These are phyloP conservation scores for Laothoe populi DNA, from an alignment of 2,888 invertebrate genomes.

Conservation along the genomic window DNA sequence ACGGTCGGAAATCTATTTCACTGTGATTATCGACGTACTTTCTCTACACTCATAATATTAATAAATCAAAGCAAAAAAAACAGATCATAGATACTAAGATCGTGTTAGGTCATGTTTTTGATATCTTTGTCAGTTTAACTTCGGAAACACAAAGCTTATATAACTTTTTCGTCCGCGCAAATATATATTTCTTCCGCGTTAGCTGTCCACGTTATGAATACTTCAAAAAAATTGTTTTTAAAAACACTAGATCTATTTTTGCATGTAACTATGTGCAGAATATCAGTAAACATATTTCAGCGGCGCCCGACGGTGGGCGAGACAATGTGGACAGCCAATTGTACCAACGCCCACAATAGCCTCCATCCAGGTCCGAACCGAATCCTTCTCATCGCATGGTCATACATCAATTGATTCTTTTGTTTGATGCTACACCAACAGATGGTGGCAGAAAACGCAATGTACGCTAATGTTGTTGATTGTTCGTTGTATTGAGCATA, in stretches of 20 bases:
- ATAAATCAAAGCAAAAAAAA: too few relatives aligned
- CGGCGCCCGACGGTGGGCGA: slow-evolving; percentile 52
- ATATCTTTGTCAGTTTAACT: too few relatives aligned
- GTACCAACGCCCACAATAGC: slow-evolving; percentile 51
- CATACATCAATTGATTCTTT: slow-evolving; percentile 38
- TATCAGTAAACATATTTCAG: slow-evolving; percentile 46
- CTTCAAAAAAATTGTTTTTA: slow-evolving; percentile 5
- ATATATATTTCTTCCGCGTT: too few relatives aligned
- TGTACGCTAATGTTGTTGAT: slow-evolving; percentile 10
- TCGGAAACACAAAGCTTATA: too few relatives aligned
- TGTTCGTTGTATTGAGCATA: neutral
- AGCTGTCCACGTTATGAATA: neutral
- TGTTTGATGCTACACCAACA: neutral
- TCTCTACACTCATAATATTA: too few relatives aligned
- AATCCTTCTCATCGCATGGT: slow-evolving; percentile 31
- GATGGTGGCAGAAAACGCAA: neutral
- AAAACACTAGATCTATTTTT: slow-evolving; percentile 1
- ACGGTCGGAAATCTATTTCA: too few relatives aligned
- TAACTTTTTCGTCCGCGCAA: too few relatives aligned
- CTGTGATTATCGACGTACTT: too few relatives aligned
- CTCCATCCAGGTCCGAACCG: slow-evolving; percentile 28
- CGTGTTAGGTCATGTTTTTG: too few relatives aligned
- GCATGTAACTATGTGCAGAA: slow-evolving; percentile 26
- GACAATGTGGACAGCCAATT: slow-evolving; percentile 55
- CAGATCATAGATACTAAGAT: too few relatives aligned